These are phyloP conservation scores for Calliopum simillimum DNA, from an alignment of 2,888 invertebrate species.

Conservation along the genomic window DNA sequence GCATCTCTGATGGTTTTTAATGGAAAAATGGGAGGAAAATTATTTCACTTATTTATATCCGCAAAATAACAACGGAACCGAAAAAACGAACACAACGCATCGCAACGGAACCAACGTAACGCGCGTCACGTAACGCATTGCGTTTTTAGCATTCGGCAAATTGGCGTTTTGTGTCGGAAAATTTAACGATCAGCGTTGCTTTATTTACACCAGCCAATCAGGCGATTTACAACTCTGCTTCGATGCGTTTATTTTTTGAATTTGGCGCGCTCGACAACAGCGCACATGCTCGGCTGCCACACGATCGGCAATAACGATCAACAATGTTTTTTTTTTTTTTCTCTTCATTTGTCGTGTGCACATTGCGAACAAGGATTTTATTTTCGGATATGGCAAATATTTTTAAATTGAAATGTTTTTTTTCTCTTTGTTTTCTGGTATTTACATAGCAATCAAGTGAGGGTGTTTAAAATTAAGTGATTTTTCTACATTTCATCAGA, in stretches of 20 bases:
- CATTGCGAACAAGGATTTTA: conserved; percentile 26
- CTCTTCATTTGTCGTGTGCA: not conserved
- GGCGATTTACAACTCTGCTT: conserved; percentile 28
- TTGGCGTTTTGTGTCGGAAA: conserved; percentile 8
- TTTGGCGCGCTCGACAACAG: not conserved
- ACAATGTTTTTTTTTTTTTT: not conserved
- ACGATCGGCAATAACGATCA: not conserved
- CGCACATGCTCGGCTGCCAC: not conserved
- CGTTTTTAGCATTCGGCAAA: conserved; percentile 1
- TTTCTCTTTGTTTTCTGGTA: no score
- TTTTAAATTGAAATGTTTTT: not conserved
- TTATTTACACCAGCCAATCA: conserved; percentile 38
- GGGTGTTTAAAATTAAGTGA: no score
- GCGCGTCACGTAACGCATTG: not conserved
- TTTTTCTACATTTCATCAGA: no score
- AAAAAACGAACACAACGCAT: conserved; percentile 32
- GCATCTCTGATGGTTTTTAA: conserved; percentile 16
- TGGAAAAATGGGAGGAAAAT: conserved; percentile 46
- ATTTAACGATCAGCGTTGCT: conserved; percentile 28
- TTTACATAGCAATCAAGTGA: no score
- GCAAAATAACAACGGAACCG: conserved; percentile 42
- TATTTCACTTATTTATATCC: conserved; percentile 50
- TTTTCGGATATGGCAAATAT: conserved; percentile 23
- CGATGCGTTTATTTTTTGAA: not conserved
- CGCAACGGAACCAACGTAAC: conserved; percentile 29